Conservation (phyloP, 64 coral and sea anemone genomes). For the Montipora capricornis region DNA sequence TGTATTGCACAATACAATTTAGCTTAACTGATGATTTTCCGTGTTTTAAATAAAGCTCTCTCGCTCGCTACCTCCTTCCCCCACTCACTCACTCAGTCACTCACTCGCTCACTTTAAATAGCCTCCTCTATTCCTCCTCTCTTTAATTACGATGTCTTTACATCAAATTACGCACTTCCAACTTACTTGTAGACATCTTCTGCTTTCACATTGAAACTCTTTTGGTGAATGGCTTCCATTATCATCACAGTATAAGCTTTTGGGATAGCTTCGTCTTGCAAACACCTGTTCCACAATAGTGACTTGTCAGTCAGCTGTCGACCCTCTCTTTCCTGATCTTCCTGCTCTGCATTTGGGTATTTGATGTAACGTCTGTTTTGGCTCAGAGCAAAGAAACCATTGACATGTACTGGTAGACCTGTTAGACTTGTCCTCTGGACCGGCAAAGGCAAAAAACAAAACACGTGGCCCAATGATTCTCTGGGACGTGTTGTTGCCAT, state of each 20-base stretch:
- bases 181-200: slow-evolving; percentile 27
- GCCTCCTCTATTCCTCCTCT: too few relatives aligned
- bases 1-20: too few relatives aligned
- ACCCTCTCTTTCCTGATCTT: slow-evolving; percentile 43
- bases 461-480: slow-evolving; percentile 43
- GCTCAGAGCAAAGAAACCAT: slow-evolving; percentile 94
- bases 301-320: slow-evolving; percentile 73
- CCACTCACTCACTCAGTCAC: too few relatives aligned
- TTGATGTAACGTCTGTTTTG: slow-evolving; percentile 94
- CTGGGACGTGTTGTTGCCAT: not conserved
- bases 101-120: too few relatives aligned
- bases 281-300: slow-evolving; percentile 77
- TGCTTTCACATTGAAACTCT: not conserved
- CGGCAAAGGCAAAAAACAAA: slow-evolving; percentile 95
- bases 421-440: slow-evolving; percentile 85
- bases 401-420: slow-evolving; percentile 91
- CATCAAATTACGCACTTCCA: not conserved
- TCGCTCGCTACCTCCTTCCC: too few relatives aligned
- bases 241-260: slow-evolving; percentile 72
- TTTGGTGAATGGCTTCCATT: slow-evolving; percentile 8
- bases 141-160: not conserved
- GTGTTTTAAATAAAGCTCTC: too few relatives aligned
- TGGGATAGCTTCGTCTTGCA: slow-evolving; percentile 80
- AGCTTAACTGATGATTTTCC: too few relatives aligned
- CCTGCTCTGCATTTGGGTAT: slow-evolving; percentile 83